Evolutionary conservation across 2,888 invertebrate genomes (phyloP).

Genomic region (Lasius platythorax): DNA sequence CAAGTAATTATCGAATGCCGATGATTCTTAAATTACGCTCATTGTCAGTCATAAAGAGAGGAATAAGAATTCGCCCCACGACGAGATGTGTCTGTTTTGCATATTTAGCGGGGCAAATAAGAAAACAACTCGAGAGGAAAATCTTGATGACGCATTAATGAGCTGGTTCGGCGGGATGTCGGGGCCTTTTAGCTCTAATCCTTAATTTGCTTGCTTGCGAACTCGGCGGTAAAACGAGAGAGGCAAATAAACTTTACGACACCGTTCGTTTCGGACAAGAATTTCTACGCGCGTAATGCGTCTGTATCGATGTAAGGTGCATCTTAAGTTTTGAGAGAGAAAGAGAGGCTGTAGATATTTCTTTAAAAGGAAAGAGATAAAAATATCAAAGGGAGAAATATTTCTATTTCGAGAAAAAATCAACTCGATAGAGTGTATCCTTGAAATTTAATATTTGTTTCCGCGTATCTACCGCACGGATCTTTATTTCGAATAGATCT

Average conservation of each 20-base stretch:
- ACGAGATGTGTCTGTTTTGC: neutral
- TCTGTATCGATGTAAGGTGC: neutral
- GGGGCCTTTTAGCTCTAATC: neutral
- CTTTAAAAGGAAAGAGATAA: neutral
- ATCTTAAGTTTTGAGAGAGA: neutral
- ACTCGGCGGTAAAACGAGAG: neutral
- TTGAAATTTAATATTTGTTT: neutral
- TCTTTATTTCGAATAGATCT: neutral
- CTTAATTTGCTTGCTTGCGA: neutral
- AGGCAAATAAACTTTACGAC: conserved; percentile 23
- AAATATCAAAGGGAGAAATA: neutral
- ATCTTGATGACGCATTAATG: conserved; percentile 19
- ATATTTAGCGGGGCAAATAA: neutral
- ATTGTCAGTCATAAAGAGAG: neutral
- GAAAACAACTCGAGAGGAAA: neutral
- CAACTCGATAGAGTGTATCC: neutral
- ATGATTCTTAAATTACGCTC: neutral
- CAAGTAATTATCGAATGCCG: neutral
- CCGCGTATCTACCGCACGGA: neutral
- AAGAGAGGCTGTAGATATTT: neutral
- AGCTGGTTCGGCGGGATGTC: conserved; percentile 9
- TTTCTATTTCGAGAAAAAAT: conserved; percentile 1
- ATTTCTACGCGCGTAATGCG: neutral
- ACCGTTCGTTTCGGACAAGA: neutral
- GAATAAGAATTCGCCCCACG: neutral